These are phyloP conservation scores for Ceuthmochares aereus DNA, from an alignment of 2,113 vertebrate species.

Conservation along the genomic window DNA sequence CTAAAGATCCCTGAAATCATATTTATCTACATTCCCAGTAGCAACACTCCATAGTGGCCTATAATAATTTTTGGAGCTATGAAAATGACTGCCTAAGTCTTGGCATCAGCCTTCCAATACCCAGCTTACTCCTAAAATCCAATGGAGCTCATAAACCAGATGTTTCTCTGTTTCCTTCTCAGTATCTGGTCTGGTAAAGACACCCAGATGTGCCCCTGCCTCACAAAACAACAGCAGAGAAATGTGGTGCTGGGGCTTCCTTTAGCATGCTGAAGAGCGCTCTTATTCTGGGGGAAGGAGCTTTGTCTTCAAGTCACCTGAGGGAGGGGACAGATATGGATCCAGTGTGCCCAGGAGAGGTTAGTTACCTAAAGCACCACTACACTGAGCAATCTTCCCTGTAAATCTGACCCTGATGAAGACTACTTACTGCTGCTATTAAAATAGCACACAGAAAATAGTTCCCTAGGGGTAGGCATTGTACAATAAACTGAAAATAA, in stretches of 20 bases:
- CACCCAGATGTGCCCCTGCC: not conserved
- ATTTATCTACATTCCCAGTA: not conserved
- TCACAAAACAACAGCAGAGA: not conserved
- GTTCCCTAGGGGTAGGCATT: rapidly evolving
- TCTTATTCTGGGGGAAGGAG: not conserved
- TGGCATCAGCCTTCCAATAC: not conserved
- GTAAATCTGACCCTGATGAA: not conserved
- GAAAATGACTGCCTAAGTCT: not conserved
- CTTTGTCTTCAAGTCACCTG: not conserved
- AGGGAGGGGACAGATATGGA: not conserved
- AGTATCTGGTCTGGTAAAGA: not conserved
- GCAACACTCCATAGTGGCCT: not conserved
- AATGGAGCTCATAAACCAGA: not conserved
- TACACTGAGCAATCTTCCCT: not conserved
- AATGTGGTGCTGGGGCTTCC: not conserved
- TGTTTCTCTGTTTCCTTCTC: not conserved
- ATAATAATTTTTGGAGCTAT: rapidly evolving
- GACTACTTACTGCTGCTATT: not conserved
- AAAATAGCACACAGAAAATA: not conserved
- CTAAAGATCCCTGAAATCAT: not conserved
- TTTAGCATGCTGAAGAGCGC: not conserved
- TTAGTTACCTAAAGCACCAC: not conserved
- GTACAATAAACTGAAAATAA: not conserved
- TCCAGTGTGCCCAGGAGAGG: not conserved
- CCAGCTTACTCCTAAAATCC: not conserved